phyloP scores from a whole-genome alignment of 2,797 vertebrate species.

The Naso thynnoides region DNA sequence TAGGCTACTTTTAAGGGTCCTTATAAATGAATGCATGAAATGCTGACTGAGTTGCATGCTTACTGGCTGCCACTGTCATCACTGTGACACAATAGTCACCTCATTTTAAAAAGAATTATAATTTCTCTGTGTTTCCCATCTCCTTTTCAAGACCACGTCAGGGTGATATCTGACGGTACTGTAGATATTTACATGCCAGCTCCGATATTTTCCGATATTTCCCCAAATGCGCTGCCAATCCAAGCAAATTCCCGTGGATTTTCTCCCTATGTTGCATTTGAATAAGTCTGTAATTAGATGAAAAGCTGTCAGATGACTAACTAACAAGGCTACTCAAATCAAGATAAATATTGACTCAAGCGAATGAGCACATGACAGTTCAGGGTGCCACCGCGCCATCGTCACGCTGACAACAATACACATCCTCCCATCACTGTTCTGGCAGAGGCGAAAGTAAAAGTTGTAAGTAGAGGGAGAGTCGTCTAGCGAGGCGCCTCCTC shows the following conservation, averaged over 20 bases:
- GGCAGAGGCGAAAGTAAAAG: slow-evolving; percentile 44
- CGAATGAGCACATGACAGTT: slow-evolving; percentile 55
- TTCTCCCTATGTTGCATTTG: slow-evolving; percentile 43
- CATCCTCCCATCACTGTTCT: slow-evolving; percentile 26
- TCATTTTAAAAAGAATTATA: slow-evolving; percentile 58
- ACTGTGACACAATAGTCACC: slow-evolving; percentile 60
- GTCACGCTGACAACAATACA: slow-evolving; percentile 51
- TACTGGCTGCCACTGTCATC: slow-evolving; percentile 37
- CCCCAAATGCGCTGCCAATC: slow-evolving; percentile 32
- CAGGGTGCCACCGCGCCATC: slow-evolving; percentile 32
- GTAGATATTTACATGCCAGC: slow-evolving; percentile 39
- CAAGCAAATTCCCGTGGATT: slow-evolving; percentile 37
- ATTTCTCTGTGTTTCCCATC: slow-evolving; percentile 34
- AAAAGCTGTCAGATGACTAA: slow-evolving; percentile 60
- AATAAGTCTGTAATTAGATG: slow-evolving; percentile 60
- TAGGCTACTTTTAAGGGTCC: slow-evolving; percentile 52
- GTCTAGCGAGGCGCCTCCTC: slow-evolving; percentile 24
- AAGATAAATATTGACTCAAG: slow-evolving; percentile 59
- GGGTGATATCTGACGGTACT: slow-evolving; percentile 29
- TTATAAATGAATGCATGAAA: slow-evolving; percentile 54
- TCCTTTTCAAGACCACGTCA: slow-evolving; percentile 30
- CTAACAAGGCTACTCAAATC: slow-evolving; percentile 61
- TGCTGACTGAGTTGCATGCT: slow-evolving; percentile 54
- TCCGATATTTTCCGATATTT: slow-evolving; percentile 24
- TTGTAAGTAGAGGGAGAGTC: slow-evolving; percentile 3